Evolutionary conservation across 1,140 invertebrate species (phyloP), one percentile per base, ranked within the genome.

Genomic region (Eufriesea mexicana): DNA sequence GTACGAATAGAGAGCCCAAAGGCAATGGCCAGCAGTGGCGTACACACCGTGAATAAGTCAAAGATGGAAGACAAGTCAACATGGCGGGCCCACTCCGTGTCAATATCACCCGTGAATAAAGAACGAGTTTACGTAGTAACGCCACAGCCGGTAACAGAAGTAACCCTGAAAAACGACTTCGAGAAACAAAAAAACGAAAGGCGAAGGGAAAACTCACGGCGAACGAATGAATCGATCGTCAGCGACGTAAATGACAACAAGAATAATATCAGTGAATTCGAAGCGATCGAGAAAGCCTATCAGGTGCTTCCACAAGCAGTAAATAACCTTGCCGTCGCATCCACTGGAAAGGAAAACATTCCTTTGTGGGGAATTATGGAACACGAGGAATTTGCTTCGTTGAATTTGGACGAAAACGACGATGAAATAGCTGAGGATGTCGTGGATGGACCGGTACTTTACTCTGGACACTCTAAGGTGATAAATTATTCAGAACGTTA

Each of bases 81-180:
- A 5, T 97, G 96, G 96, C 95, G 96, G 42, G 91, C 95, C 85
- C 94, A 96, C 77, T 95, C 96, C 91, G 95, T 96, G n/a, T 96
- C 96, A 16, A 96, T 97, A 86, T 96, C 96, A 5, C 95, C 96
- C 51, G 92, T 96, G 61, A 97, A 96, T 8, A 97, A 96, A 85
- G 97, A 97, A 93, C 96, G 96, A 92, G 95, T 97, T 0, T 97
- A 97, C 87, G 96, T 97, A 16, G 97, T 97, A 4, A 97, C 97
- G 6, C 96, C 97, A 14, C 95, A 96, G 81, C 95, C 96, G 20
- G 54, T 84, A 10, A 54, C 83, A 14, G 66, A 25, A 49, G 73
- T 64, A 79, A 10, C 59, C 18, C 72, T 42, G 12, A 42, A 12
- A 72, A 85, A 51, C 14, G n/a, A 12, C 0, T 47, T 20, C 2